These are phyloP conservation scores for Melanocharis versteri DNA, from an alignment of 2,113 vertebrate genomes.

Conservation along the genomic window DNA sequence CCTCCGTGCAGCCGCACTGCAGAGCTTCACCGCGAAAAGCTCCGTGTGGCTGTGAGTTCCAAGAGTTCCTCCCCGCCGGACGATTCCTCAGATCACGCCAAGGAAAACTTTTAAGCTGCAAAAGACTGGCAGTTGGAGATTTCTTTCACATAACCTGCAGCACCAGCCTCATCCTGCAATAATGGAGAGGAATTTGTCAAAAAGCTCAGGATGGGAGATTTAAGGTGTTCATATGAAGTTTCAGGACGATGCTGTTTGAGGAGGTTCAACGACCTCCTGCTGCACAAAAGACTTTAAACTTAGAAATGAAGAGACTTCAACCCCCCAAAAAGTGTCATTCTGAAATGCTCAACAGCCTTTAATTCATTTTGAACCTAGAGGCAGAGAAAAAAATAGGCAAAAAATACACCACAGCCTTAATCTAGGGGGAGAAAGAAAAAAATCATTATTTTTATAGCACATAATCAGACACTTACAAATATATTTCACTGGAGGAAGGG, in stretches of 20 bases:
- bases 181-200: not conserved
- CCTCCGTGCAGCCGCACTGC: too few relatives aligned
- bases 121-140: not conserved
- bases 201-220: not conserved
- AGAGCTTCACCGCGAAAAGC: too few relatives aligned
- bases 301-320: slow-evolving; percentile 63
- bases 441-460: slow-evolving; percentile 41
- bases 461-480: slow-evolving; percentile 52
- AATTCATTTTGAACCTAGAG: slow-evolving; percentile 70
- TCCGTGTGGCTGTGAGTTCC: not conserved
- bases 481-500: not conserved
- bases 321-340: not conserved
- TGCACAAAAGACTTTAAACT: not conserved
- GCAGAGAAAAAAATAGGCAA: slow-evolving; percentile 44
- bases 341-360: slow-evolving; percentile 68
- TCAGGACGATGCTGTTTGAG: not conserved
- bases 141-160: not conserved
- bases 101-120: not conserved
- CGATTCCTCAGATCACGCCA: not conserved
- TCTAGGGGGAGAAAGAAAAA: not conserved
- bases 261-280: not conserved
- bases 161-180: not conserved
- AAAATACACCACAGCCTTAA: slow-evolving; percentile 64
- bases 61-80: not conserved
- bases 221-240: not conserved